These are phyloP conservation scores for Myopa testacea DNA, from an alignment of 2,888 invertebrate species.

Conservation along the genomic window DNA sequence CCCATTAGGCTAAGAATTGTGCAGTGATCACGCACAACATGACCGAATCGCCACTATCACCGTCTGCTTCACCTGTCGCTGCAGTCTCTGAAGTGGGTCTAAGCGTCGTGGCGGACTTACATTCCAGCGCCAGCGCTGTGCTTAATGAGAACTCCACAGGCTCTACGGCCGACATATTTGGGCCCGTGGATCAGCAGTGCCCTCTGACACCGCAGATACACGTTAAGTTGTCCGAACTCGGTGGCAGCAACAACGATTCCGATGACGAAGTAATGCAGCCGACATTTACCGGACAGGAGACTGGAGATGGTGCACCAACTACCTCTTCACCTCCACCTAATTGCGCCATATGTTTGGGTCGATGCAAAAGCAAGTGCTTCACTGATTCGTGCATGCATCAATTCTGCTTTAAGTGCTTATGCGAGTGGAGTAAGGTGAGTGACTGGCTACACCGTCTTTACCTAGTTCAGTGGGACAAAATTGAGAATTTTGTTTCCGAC, in stretches of 20 bases:
- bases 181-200: conserved; percentile 34
- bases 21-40: no score
- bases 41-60: conserved; percentile 21
- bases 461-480: no score
- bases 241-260: conserved; percentile 58
- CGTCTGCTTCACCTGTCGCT: neutral
- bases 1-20: no score
- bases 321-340: conserved; percentile 81
- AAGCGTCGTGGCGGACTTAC: conserved; percentile 26
- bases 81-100: neutral
- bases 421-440: conserved; percentile 90
- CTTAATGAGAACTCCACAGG: conserved; percentile 19
- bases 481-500: no score
- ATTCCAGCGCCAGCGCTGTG: conserved; percentile 19
- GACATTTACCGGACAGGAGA: conserved; percentile 12
- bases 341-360: conserved; percentile 93
- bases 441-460: neutral
- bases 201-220: conserved; percentile 43
- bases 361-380: conserved; percentile 88
- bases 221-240: conserved; percentile 56
- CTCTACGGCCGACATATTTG: neutral
- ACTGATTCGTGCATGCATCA: conserved; percentile 93
- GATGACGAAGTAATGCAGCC: conserved; percentile 45
- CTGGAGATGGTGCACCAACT: conserved; percentile 56
- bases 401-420: conserved; percentile 92